Evolutionary conservation across 2,113 vertebrate genomes (phyloP), one percentile per base, ranked within the genome.

Genomic region (Lophura nycthemera): DNA sequence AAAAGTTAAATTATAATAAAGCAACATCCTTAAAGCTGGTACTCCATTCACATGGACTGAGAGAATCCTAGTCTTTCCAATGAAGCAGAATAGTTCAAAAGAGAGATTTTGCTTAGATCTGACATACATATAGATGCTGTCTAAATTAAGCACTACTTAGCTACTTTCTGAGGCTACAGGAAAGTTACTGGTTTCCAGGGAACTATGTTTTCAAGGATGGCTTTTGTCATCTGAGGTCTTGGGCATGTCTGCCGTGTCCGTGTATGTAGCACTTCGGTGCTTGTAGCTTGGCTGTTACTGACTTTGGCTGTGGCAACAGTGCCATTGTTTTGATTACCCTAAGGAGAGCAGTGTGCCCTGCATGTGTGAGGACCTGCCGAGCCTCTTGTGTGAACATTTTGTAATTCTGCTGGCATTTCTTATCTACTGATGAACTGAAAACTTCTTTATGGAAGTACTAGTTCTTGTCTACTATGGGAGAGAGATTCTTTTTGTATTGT

Each of bases 311-410:
- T 34, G 18, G 8, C 36, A 40, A n/a, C 69, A 17, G 6, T 36
- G 24, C 17, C 29, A 3, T 43, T 8, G 0, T n/a, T 57, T 18
- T 4, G 29, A 21, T 21, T 42, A 32, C 10, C 10, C 25, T 22
- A 2, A 32, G 32, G 52, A 67, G 29, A 30, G 25, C 38, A 47
- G n/a, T 0, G 0, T 52, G 76, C 25, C 19, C 61, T 67, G 21
- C 5, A 0, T 5, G 1, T n/a, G 38, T 3, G 8, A 27, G 30
- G 4, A 24, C 30, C 38, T 43, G 15, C 36, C 21, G 6, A 40
- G 14, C 38, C 29, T 57, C 38, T 42, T 24, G 29, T 36, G 34
- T 56, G 29, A 21, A 20, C 32, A 59, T n/a, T n/a, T 59, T n/a
- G 18, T 59, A 32, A 47, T 86, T 86, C 79, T 83, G 19, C 47